These are phyloP conservation scores for Micromesistius poutassou DNA, from an alignment of 2,797 vertebrate genomes.

Conservation along the genomic window DNA sequence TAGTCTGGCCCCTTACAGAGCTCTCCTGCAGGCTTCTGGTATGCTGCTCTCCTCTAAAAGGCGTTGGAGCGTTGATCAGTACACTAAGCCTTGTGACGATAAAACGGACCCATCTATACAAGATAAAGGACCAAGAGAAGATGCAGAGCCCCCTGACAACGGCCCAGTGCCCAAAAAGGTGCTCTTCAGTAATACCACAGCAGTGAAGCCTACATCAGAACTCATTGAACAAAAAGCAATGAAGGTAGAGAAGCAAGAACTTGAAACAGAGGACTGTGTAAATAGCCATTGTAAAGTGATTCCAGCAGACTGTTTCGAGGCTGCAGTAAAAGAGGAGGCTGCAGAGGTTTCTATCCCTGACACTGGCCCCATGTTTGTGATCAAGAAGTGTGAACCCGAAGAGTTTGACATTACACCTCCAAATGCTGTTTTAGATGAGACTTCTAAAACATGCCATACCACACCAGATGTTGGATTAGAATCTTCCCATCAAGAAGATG, in stretches of 20 bases:
- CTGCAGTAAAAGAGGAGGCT: constrained; percentile 54
- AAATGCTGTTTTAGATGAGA: constrained; percentile 26
- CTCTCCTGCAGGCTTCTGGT: constrained; percentile 71
- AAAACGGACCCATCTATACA: constrained; percentile 39
- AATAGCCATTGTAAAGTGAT: constrained; percentile 27
- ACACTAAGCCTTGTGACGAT: constrained; percentile 20
- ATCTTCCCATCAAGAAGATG: constrained; percentile 16
- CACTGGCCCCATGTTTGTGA: constrained; percentile 63
- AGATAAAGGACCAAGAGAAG: constrained; percentile 29
- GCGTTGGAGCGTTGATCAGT: constrained; percentile 20
- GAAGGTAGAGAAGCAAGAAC: constrained; percentile 62
- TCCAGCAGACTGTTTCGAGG: constrained; percentile 20
- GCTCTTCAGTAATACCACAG: constrained; percentile 1
- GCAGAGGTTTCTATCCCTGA: constrained; percentile 41
- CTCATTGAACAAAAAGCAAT: constrained; percentile 36
- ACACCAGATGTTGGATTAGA: constrained; percentile 7
- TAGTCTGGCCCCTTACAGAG: constrained; percentile 86
- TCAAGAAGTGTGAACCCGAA: constrained; percentile 63
- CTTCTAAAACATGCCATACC: constrained; percentile 19
- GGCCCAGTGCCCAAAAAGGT: constrained; percentile 16
- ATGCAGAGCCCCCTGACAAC: constrained; percentile 22
- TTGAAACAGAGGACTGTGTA: constrained; percentile 12
- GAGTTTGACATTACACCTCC: constrained; percentile 41
- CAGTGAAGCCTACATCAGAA: constrained; percentile 26
- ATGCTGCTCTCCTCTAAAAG: constrained; percentile 36